Base-by-base conservation (phyloP, 2,888 invertebrate species). In the Isotomurus palustris region DNA sequence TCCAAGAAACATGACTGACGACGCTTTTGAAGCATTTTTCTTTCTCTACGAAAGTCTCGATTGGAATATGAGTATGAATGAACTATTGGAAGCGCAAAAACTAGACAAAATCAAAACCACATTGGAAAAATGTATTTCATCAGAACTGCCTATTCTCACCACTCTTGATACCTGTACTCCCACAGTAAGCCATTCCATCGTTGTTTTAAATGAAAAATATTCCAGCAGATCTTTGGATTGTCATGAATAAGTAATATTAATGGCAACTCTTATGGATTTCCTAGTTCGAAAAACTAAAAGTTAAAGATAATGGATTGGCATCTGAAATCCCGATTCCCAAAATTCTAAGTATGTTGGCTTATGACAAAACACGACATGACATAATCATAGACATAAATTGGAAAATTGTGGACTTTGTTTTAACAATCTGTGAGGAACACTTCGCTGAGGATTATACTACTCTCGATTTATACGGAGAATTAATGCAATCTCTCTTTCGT, bases 351-450 rank as follows among this genome's bases (percentile, higher is more conserved):
- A 21, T 12, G 27, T 25, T 49, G 3, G 3, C 3, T 8, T 49
- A 35, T 19, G 35, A 35, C 22, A 24, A 4, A 5, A 3, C 22
- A 21, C 32, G 22, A 4, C 28, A 28, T 22, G 60, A 60, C 22
- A 56, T 56, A 40, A 52, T 53, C 19, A 41, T 56, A 8, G 60
- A 60, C 8, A 53, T 56, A 10, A 56, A 53, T n/a, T 60, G 60
- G 60, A 60, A 60, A 45, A 32, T 60, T 3, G 32, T 44, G 2
- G 53, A 56, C 41, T 56, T 60, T 47, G 53, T 53, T 1, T 53
- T 53, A 27, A 53, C 53, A 1, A 29, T 60, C n/a, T 60, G 60
- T 32, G 56, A 56, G 21, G 56, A 60, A 4, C 28, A 56, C 27
- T 60, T 60, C 22, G 21, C 27, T 25, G 44, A 45, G 12, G 60